Base-by-base conservation (phyloP, 1,140 invertebrate species). In the Nilaparvata lugens region DNA sequence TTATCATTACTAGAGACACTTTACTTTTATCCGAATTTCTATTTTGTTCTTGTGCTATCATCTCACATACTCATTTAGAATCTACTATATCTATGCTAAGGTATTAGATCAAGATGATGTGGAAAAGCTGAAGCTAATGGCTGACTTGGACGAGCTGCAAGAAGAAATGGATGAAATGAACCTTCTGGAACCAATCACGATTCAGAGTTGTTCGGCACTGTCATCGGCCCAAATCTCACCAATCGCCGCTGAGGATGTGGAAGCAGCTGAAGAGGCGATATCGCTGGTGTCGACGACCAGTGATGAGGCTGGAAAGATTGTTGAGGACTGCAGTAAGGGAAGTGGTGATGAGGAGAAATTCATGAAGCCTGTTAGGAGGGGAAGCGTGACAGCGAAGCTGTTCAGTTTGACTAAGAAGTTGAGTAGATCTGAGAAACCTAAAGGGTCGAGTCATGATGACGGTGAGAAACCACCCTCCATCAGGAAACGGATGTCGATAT, bases 321-420 rank as follows among this genome's bases (percentile, higher is more conserved):
- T 35, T 55, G 53, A 55, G 16, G 25, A 28, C 19, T 24, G 14
- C 18, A 4, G 9, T 18, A 28, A 55, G n/a, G 3, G 9, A 35
- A 55, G 53, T 35, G 25, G n/a, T 13, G 24, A 31, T 55, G 28
- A 48, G 56, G 24, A 58, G 24, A 52, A 7, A 42, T 24, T 7
- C 5, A 25, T n/a, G 0, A 64, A 65, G 57, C 51, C 58, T 9
- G 58, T 61, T 11, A 54, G 62, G 21, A 40, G 54, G 35, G 54
- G 60, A 13, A 69, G 69, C 54, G 61, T 65, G 21, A 66, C 71
- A 11, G 75, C 72, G 73, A 74, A 78, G 69, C 81, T 79, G 58
- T 86, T 89, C 72, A 87, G 83, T 69, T 77, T 91, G 43, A 90
- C 89, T 73, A 82, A 87, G 70, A 87, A 88, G 73, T 78, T 90